phyloP scores from a whole-genome alignment of 2,113 vertebrate genomes.

The Festucalex cinctus region DNA sequence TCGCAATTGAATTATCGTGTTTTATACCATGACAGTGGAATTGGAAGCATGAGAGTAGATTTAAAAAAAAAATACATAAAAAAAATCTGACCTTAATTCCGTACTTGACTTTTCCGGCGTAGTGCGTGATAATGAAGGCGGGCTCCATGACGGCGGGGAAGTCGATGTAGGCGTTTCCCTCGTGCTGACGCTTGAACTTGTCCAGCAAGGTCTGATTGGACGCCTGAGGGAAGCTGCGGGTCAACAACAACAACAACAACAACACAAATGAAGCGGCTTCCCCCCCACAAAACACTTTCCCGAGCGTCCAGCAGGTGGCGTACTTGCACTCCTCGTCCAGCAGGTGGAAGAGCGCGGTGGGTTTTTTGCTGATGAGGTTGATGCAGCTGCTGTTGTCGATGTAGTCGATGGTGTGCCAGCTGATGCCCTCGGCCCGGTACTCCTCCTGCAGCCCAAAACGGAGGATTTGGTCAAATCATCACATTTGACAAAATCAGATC shows the following conservation, averaged over 20 bases:
- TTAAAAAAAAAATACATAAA: not conserved
- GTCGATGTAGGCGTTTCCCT: conserved; percentile 90
- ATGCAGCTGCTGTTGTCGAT: conserved; percentile 95
- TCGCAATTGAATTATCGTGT: too few relatives aligned
- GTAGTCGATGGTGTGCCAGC: conserved; percentile 96
- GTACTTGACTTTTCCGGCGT: conserved; percentile 95
- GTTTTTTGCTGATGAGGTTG: conserved; percentile 97
- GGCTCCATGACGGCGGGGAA: conserved; percentile 95
- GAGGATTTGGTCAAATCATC: too few relatives aligned
- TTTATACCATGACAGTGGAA: too few relatives aligned
- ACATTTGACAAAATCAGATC: too few relatives aligned
- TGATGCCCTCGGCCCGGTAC: conserved; percentile 93
- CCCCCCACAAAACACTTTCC: not conserved
- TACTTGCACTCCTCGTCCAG: conserved; percentile 99
- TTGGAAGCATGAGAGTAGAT: too few relatives aligned
- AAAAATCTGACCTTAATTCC: conserved; percentile 84
- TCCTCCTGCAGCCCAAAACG: conserved; percentile 79
- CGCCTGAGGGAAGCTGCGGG: conserved; percentile 87
- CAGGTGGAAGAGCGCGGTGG: conserved; percentile 92
- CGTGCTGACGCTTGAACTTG: conserved; percentile 93
- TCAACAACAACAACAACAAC: not conserved
- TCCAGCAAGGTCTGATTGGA: conserved; percentile 93
- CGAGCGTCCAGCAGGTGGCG: conserved; percentile 47
- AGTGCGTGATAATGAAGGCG: conserved; percentile 94
- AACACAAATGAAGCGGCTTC: not conserved